Evolutionary conservation across 1,140 invertebrate genomes (phyloP), one percentile per base, ranked within the genome.

Genomic region (Drosophila sulfurigaster): DNA sequence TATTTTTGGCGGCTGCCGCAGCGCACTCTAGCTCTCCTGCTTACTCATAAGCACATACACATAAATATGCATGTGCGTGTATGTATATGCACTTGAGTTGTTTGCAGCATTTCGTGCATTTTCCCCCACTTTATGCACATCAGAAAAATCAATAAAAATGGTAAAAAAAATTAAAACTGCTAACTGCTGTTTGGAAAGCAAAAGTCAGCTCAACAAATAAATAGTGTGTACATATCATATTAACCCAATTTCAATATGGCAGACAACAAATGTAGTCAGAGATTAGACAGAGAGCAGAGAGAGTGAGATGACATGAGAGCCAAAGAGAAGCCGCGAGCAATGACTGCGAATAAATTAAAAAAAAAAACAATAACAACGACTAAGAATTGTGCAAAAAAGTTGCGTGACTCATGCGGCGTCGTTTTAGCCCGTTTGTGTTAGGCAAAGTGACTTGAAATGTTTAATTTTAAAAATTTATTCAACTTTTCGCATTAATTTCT

Each of bases 191-290:
- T 63, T 43, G 49, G 68, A 82, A 79, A 86, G 77, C 60, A 87
- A 79, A 74, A 87, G 72, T 70, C 75, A 76, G 67, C 68, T 38
- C 32, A 78, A 54, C 70, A 83, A 83, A 89, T 66, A 78, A 75
- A 59, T 13, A 7, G 5, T 75, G 45, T 70, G 15, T 70, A 57
- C 67, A 75, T 32, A 70, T 83, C 76, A 83, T 87, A 89, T 88
- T 88, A 89, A 78, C 82, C 82, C 59, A 87, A 82, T 88, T 87
- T 74, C 49, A 81, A 82, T 78, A 65, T 77, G 62, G 52, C 38
- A 69, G 67, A 63, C 72, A 70, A 63, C 72, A 70, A 45, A 57
- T 70, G 56, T 68, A 68, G 38, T 41, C n/a, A 51, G 13, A 59
- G 10, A 20, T 60, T 62, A 43, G 35, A 62, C 25, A 30, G 56